phyloP scores from a whole-genome alignment of 2,888 invertebrate species.

The Fragum whitleyi region DNA sequence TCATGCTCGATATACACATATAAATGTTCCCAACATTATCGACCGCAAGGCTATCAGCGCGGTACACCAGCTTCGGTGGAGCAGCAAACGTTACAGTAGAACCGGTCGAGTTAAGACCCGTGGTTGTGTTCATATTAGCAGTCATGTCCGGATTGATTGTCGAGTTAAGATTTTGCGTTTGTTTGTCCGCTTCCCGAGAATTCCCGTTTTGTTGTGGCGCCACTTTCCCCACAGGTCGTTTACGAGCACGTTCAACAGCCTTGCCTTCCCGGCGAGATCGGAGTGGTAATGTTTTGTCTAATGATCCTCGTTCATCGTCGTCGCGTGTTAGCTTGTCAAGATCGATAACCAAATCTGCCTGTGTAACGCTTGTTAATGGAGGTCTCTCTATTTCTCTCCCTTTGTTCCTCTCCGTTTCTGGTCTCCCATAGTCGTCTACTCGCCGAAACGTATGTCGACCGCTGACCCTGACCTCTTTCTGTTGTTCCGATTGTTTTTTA shows the following conservation, averaged over 20 bases:
- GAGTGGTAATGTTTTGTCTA: slow-evolving; percentile 25
- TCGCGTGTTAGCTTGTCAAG: slow-evolving; percentile 34
- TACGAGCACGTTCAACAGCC: slow-evolving; percentile 55
- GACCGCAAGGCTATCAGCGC: slow-evolving; percentile 55
- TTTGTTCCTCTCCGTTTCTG: slow-evolving; percentile 29
- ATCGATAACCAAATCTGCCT: slow-evolving; percentile 44
- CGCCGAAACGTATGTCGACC: slow-evolving; percentile 56
- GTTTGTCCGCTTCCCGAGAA: background rate
- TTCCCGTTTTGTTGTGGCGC: slow-evolving; percentile 16
- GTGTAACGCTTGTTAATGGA: slow-evolving; percentile 30
- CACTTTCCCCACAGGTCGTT: slow-evolving; percentile 44
- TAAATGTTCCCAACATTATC: slow-evolving; percentile 60
- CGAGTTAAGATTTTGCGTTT: background rate
- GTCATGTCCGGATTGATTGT: slow-evolving; percentile 21
- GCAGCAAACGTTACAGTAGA: slow-evolving; percentile 30
- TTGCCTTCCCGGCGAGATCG: slow-evolving; percentile 35
- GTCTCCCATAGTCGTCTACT: slow-evolving; percentile 43
- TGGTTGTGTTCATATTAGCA: slow-evolving; percentile 28
- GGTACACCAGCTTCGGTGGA: slow-evolving; percentile 49
- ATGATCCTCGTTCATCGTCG: slow-evolving; percentile 31
- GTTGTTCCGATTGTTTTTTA: background rate
- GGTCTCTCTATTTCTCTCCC: slow-evolving; percentile 53
- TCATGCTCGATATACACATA: slow-evolving; percentile 55
- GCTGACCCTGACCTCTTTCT: slow-evolving; percentile 28
- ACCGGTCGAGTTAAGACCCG: slow-evolving; percentile 46